These are phyloP conservation scores for Psococerastis gibbosa DNA, from an alignment of 2,888 invertebrate species.

Conservation along the genomic window DNA sequence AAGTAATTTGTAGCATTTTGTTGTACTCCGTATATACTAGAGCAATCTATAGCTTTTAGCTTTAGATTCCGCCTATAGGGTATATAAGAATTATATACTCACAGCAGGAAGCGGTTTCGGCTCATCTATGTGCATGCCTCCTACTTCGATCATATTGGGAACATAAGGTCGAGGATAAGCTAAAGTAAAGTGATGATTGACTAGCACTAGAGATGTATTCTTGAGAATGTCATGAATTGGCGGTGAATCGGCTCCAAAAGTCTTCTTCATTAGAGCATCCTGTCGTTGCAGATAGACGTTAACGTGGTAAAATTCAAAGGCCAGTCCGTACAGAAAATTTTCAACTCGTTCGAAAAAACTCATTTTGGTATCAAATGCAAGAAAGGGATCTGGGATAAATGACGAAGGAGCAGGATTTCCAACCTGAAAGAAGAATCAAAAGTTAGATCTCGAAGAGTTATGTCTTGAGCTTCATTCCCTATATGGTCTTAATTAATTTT, in stretches of 20 bases:
- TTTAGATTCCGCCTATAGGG: no score
- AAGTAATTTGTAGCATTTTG: no score
- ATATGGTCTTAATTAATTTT: neutral
- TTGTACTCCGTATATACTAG: no score
- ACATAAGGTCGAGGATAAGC: constrained; percentile 23
- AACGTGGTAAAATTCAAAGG: neutral
- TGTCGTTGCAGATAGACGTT: neutral
- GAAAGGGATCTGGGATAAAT: constrained; percentile 2
- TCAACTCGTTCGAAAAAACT: neutral
- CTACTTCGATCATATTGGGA: constrained; percentile 9
- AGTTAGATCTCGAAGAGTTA: constrained; percentile 23
- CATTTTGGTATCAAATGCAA: neutral
- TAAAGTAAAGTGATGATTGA: constrained; percentile 28
- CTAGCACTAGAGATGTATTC: constrained; percentile 28
- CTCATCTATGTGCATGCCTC: constrained; percentile 8
- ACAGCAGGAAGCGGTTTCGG: constrained; percentile 7
- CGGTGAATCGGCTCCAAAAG: constrained; percentile 21
- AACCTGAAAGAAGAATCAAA: neutral
- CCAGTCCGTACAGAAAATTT: neutral
- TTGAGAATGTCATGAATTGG: constrained; percentile 24
- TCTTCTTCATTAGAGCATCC: neutral
- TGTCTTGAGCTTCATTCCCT: constrained; percentile 17
- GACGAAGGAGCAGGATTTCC: constrained; percentile 1
- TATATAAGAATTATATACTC: no score
- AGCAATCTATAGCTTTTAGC: no score